These are phyloP conservation scores for Caenorhabditis remanei DNA, from an alignment of 1,140 invertebrate genomes.

Conservation along the genomic window DNA sequence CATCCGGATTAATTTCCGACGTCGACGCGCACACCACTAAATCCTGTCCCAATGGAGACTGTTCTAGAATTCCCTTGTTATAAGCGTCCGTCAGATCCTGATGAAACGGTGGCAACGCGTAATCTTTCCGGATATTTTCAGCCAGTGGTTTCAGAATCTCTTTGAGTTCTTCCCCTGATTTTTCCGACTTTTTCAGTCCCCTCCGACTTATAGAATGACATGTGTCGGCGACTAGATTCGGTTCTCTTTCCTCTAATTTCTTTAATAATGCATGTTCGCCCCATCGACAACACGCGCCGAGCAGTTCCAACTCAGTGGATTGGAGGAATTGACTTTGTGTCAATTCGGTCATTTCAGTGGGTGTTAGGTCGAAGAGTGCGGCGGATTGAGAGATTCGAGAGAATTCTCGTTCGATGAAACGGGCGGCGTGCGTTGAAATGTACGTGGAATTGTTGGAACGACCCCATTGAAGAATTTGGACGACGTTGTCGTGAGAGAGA, in stretches of 20 bases:
- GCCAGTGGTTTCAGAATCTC: slow-evolving; percentile 58
- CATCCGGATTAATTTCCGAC: slow-evolving; percentile 52
- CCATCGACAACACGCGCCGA: slow-evolving; percentile 63
- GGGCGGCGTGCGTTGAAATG: slow-evolving; percentile 45
- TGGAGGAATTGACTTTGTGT: slow-evolving; percentile 63
- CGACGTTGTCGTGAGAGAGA: slow-evolving; percentile 46
- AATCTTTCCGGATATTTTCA: slow-evolving; percentile 62
- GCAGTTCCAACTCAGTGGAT: slow-evolving; percentile 63
- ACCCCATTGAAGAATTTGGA: slow-evolving; percentile 46
- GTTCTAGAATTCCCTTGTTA: slow-evolving; percentile 63
- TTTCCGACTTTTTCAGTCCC: slow-evolving; percentile 61
- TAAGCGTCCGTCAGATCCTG: slow-evolving; percentile 64
- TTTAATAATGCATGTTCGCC: slow-evolving; percentile 63
- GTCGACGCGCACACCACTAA: slow-evolving; percentile 3
- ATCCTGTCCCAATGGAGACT: slow-evolving; percentile 35
- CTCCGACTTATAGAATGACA: slow-evolving; percentile 52
- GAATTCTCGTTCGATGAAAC: slow-evolving; percentile 62
- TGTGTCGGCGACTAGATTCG: slow-evolving; percentile 55
- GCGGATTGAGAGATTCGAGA: slow-evolving; percentile 46
- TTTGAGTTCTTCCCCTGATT: slow-evolving; percentile 47
- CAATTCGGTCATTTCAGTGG: slow-evolving; percentile 48
- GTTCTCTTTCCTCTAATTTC: slow-evolving; percentile 58
- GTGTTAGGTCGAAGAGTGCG: slow-evolving; percentile 53
- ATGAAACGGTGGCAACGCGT: slow-evolving; percentile 65
- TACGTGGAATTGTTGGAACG: slow-evolving; percentile 53